A percentile compares a stretch with the other conserved stretches of the same genome.
Conservation (phyloP, 1,140 invertebrate species). For the Musca domestica region DNA sequence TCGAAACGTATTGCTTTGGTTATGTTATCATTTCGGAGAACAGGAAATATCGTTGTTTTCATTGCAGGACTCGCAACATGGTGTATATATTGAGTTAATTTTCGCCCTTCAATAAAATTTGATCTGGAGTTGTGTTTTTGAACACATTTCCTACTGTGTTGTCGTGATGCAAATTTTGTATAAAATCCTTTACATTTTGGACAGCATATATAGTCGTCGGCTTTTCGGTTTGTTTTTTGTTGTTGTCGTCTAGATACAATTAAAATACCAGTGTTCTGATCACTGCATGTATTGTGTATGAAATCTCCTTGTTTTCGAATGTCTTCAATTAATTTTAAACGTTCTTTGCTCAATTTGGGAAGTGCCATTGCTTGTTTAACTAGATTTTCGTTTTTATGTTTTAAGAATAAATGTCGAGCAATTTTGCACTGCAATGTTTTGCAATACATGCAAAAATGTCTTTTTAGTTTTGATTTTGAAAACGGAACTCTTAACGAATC, state of each 20-base stretch:
- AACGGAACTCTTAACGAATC: too few relatives aligned
- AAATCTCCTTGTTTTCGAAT: too few relatives aligned
- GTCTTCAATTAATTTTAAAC: conserved; percentile 1
- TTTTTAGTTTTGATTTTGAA: neutral
- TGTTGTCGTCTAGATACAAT: neutral
- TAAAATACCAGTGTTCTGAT: neutral
- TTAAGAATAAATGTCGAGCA: too few relatives aligned
- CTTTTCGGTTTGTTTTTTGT: neutral
- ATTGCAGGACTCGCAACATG: neutral
- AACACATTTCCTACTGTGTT: neutral
- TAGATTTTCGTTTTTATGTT: neutral
- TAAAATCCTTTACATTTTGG: conserved; percentile 2
- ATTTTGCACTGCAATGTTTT: conserved; percentile 6
- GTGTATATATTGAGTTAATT: neutral
- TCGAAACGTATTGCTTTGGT: neutral
- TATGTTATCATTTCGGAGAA: neutral
- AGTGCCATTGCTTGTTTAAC: neutral
- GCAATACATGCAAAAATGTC: neutral
- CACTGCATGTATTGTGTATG: neutral
- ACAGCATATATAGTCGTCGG: conserved; percentile 3
- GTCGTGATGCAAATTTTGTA: neutral
- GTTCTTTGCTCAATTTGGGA: neutral
- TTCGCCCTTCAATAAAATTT: neutral
- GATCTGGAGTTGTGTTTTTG: neutral
- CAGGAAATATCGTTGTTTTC: conserved; percentile 1